These are phyloP conservation scores for Cossypha dichroa DNA, from an alignment of 2,797 vertebrate genomes.

Conservation along the genomic window DNA sequence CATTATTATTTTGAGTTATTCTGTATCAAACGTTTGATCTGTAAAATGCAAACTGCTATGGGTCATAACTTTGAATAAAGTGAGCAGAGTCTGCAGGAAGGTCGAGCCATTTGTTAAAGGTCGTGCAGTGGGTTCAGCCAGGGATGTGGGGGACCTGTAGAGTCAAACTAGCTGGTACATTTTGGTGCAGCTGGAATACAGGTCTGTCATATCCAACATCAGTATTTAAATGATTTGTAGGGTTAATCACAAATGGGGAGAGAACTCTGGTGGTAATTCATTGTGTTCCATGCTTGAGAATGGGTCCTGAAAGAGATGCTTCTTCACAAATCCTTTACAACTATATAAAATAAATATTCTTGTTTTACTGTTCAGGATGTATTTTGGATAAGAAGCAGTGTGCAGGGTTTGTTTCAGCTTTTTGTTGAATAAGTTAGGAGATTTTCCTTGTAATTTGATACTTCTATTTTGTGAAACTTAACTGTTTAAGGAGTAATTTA, in stretches of 20 bases:
- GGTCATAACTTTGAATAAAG: background rate
- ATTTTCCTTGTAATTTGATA: background rate
- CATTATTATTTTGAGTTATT: background rate
- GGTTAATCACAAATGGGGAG: background rate
- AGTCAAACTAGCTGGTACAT: background rate
- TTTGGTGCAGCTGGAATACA: background rate
- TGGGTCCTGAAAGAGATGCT: background rate
- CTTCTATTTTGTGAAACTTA: background rate
- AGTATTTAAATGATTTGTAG: background rate
- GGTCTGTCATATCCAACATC: background rate
- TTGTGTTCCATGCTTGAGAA: background rate
- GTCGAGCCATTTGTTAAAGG: background rate
- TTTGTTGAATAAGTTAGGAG: background rate
- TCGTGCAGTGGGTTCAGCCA: background rate
- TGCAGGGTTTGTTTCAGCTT: fast-evolving
- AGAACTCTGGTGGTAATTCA: background rate
- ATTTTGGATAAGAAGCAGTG: background rate
- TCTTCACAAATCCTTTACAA: background rate
- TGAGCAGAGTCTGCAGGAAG: background rate
- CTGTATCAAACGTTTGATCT: background rate
- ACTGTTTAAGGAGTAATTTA: background rate
- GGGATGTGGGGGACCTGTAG: background rate
- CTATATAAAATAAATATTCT: background rate
- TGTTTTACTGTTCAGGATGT: background rate
- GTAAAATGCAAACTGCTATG: background rate